Evolutionary conservation across 2,888 invertebrate genomes (phyloP).

Genomic region (Nymphalis c-album): DNA sequence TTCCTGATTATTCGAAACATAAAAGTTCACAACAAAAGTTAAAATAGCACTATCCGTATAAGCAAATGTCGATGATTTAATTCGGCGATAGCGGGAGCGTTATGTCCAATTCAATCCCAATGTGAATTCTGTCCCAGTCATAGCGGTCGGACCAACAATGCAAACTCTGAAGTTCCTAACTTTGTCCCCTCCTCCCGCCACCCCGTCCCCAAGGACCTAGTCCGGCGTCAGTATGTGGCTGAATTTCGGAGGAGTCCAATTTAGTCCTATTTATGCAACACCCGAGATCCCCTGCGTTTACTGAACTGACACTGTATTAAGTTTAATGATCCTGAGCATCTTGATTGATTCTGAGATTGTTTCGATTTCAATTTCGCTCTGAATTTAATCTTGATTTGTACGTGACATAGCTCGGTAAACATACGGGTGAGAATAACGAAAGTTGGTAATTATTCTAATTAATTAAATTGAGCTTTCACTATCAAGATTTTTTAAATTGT

Average conservation of each 20-base stretch:
- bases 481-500: too few relatives aligned
- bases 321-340: constrained; percentile 40
- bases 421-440: neutral
- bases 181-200: constrained; percentile 51
- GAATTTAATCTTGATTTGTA: constrained; percentile 24
- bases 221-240: constrained; percentile 51
- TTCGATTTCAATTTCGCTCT: constrained; percentile 31
- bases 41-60: constrained; percentile 33
- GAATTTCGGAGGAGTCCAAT: constrained; percentile 64
- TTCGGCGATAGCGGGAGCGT: constrained; percentile 55
- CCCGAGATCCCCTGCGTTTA: constrained; percentile 50
- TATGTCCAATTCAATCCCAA: constrained; percentile 66
- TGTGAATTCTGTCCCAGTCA: constrained; percentile 58
- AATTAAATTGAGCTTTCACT: too few relatives aligned
- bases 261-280: constrained; percentile 68
- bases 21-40: constrained; percentile 27
- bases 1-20: neutral
- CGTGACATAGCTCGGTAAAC: constrained; percentile 5
- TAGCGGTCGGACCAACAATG: constrained; percentile 63
- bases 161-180: constrained; percentile 71
- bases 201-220: constrained; percentile 52
- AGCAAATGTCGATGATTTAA: constrained; percentile 53
- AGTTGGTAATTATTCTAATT: too few relatives aligned
- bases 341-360: constrained; percentile 42
- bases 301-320: constrained; percentile 43